Base-by-base conservation (phyloP, 2,888 invertebrate genomes). In the Synanthedon tipuliformis region DNA sequence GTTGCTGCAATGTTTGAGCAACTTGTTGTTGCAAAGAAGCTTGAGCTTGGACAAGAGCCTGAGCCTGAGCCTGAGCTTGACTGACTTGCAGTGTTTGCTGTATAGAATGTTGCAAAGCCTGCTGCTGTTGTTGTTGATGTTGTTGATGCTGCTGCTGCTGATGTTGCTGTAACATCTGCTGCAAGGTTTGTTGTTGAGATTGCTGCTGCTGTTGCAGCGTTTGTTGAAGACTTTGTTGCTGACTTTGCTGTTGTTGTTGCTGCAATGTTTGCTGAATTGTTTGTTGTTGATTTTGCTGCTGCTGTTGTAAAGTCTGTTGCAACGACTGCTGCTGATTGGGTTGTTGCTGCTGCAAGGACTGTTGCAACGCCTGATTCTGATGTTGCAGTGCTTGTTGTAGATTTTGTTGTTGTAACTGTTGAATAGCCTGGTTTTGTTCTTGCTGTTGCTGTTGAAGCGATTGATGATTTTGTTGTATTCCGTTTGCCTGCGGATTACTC, bases 401-500 rank as follows among this genome's bases (percentile, higher is more conserved):
- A 27, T 51, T 57, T 48, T 64, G 62, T 53, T 58, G 76, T 51
- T 83, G 82, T 50, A 66, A 75, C 52, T 83, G 82, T 80, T 73
- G 68, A 18, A 60, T 76, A 51, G 79, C 79, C 59, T 81, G 78
- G 59, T 73, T 78, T 57, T 79, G 81, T 54, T 81, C 77, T 58
- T 81, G 78, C 54, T 75, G 74, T 54, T 73, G 78, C 55, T 80
- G 78, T 57, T 79, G 82, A 56, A 81, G 61, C 40, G 73, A 63
- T 58, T 85, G 86, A 52, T 82, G 81, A 55, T 65, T 80, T 58
- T 81, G 81, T 58, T 78, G 85, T 52, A 78, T 73, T 52, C 88
- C 85, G 74, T 88, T 88, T 40, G 85, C 69, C 58, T 87, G 88
- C 59, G 88, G 89, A 58, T 77, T 87, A 52, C 83, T 73, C 48